Evolutionary conservation across 2,888 invertebrate species (phyloP), one percentile per base, ranked within the genome.

Genomic region (Horisme vitalbata): DNA sequence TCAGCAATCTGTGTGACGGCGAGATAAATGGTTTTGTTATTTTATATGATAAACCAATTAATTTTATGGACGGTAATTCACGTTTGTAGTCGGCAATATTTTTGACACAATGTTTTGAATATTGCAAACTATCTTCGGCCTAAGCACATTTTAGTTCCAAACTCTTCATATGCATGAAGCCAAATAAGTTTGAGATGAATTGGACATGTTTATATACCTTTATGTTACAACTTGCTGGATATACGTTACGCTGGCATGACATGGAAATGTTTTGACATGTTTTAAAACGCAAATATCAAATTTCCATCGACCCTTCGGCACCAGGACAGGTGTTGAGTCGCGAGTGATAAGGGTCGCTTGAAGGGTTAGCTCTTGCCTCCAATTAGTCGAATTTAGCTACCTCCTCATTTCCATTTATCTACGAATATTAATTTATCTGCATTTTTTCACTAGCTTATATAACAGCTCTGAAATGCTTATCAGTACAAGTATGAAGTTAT

Each of bases 211-310:
- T 41, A 27, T 41, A 45, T 28, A 31, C 34, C n/a, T n/a, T n/a
- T n/a, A n/a, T 39, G 45, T 55, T 48, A 43, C 44, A 45, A 43
- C 36, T 48, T 23, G 33, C 28, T 11, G 26, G 36, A 30, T 39
- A 36, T 32, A 26, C 35, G 30, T 41, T 35, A 45, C 32, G 27
- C 45, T 45, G 39, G 14, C 36, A 34, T 46, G 62, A 66, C 64
- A 59, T 67, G 59, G 50, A 68, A 69, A 65, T 71, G 63, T 76
- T 78, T 71, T 71, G 71, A 76, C 70, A 55, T 69, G 69, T 69
- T 69, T 64, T 59, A 70, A 72, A 67, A 61, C 36, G 39, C 33
- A 53, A 55, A 61, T 66, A 66, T 68, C 61, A 71, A 66, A 71
- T 65, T 66, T 61, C 66, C 55, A 55, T 61, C 43, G 57, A 43